These are phyloP conservation scores for Colius striatus DNA, from an alignment of 2,113 vertebrate species.

Conservation along the genomic window DNA sequence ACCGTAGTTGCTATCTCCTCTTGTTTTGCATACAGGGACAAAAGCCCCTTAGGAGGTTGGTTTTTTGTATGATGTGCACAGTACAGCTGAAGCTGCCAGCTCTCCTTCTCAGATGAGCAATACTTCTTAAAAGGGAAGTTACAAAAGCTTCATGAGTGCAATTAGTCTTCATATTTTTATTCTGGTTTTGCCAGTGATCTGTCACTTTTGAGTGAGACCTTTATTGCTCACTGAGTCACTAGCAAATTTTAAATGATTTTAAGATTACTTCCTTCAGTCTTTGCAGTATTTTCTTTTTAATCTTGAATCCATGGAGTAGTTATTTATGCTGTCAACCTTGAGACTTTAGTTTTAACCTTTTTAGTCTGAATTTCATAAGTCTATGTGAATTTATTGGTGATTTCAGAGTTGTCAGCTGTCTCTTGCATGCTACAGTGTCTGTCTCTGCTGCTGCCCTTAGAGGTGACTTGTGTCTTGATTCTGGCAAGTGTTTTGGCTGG, in stretches of 20 bases:
- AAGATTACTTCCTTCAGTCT: not conserved
- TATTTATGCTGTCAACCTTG: not conserved
- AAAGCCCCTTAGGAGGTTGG: not conserved
- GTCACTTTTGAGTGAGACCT: conserved; percentile 23
- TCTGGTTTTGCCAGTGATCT: not conserved
- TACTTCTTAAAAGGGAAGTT: conserved; percentile 35
- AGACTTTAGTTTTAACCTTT: not conserved
- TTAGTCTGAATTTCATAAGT: not conserved
- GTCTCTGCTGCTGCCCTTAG: not conserved
- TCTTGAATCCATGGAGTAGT: not conserved
- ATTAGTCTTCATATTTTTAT: conserved; percentile 7
- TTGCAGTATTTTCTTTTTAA: not conserved
- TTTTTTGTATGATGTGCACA: not conserved
- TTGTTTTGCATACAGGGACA: not conserved
- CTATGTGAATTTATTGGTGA: not conserved
- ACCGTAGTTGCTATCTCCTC: not conserved
- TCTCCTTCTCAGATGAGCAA: conserved; percentile 3
- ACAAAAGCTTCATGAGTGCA: conserved; percentile 14
- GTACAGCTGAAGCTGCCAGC: not conserved
- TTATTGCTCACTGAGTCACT: not conserved
- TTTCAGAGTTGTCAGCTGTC: not conserved
- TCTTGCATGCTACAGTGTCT: not conserved
- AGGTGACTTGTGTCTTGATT: not conserved
- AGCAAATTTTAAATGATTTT: not conserved
- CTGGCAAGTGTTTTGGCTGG: not conserved